Evolutionary conservation across 2,113 vertebrate species (phyloP), one percentile per base, ranked within the genome.

Genomic region (Labeo rohita): DNA sequence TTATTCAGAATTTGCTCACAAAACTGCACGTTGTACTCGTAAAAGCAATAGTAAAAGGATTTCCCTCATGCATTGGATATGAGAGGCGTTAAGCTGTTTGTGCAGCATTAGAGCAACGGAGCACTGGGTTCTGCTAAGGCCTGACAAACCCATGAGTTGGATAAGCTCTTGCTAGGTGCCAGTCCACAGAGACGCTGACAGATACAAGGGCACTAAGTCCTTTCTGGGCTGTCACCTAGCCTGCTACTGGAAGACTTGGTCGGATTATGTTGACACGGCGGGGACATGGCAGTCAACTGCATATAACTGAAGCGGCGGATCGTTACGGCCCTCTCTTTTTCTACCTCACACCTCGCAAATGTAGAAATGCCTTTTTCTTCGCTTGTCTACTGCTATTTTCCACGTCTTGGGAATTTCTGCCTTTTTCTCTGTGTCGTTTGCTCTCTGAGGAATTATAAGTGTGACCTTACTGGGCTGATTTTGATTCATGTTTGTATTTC

Each of bases 191-290:
- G 66, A 79, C 28, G 45, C 75, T 89, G 88, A 87, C 86, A 86
- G 86, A 81, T 83, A 78, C 68, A 84, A 85, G 75, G 82, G 80
- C 73, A 81, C 77, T 79, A 54, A 87, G 72, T 88, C 85, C 23
- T 84, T 88, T 74, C 78, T 61, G 56, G 54, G 59, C 83, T 90
- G 83, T 88, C 90, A 87, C 83, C 87, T 59, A 65, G 34, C 45
- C 70, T 54, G 83, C 73, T 70, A 80, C 72, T 84, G 49, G 61
- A 84, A 80, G 77, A 45, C 87, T 66, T 34, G 39, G 66, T 39
- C 54, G 84, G 83, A 88, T 89, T 80, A 86, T 61, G 39, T 80
- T 86, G 89, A 87, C 80, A 84, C 28, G 3, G 49, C n/a, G 45
- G 68, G 81, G 72, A 86, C 84, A 70, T 54, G 23, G 79, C 88